These are phyloP conservation scores for Diplogasteroides magnus DNA, from an alignment of 1,140 invertebrate genomes.

Conservation along the genomic window DNA sequence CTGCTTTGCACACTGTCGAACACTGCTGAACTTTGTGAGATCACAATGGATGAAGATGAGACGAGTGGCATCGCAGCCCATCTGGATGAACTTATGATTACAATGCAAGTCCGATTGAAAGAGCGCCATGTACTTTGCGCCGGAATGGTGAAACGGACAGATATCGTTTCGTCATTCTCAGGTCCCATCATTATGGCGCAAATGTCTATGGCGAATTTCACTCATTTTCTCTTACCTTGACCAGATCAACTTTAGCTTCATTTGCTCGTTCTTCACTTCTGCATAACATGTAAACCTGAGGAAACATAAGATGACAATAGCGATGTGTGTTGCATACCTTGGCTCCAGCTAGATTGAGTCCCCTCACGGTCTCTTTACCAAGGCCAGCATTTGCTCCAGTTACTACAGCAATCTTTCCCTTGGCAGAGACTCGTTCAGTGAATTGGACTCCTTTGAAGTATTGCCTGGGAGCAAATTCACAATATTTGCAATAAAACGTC, in stretches of 20 bases:
- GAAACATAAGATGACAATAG: not conserved
- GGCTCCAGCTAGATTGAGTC: conserved; percentile 26
- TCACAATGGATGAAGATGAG: conserved; percentile 26
- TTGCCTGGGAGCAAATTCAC: conserved; percentile 21
- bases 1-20: conserved; percentile 9
- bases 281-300: conserved; percentile 31
- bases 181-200: conserved; percentile 3
- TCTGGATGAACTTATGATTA: conserved; percentile 4
- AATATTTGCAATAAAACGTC: too few species aligned
- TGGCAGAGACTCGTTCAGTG: conserved; percentile 28
- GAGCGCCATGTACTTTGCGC: not conserved
- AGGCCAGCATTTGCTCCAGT: conserved; percentile 33
- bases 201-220: not conserved
- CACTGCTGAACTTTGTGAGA: conserved; percentile 19
- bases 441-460: conserved; percentile 35
- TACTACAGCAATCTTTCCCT: conserved; percentile 20
- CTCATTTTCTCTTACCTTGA: conserved; percentile 14
- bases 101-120: conserved; percentile 1
- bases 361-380: conserved; percentile 22
- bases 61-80: conserved; percentile 23
- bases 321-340: conserved; percentile 9
- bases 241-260: conserved; percentile 21
- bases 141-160: not conserved
- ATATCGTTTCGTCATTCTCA: too few species aligned
- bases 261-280: conserved; percentile 23